These are phyloP conservation scores for Felis catus DNA, from an alignment of 2,113 vertebrate genomes.

Conservation along the genomic window DNA sequence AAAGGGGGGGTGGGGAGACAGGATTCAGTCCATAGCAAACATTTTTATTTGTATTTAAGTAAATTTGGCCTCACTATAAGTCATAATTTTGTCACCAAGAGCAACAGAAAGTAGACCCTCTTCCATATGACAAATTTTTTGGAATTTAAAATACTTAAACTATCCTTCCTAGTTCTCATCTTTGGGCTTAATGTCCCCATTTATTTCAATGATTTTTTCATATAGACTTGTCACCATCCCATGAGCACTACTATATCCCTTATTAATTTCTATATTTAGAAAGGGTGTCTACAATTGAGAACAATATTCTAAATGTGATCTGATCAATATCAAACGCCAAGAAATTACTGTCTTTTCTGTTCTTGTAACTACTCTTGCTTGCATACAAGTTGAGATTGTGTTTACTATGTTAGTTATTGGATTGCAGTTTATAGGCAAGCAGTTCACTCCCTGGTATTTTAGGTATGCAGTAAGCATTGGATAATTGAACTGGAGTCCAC, in stretches of 20 bases:
- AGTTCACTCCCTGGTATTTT: background rate
- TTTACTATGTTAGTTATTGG: no score
- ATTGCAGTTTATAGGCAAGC: background rate
- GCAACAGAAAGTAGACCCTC: background rate
- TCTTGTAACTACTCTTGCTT: background rate
- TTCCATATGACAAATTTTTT: background rate
- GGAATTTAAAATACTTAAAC: background rate
- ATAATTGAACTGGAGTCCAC: background rate
- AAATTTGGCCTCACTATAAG: background rate
- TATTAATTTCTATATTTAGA: background rate
- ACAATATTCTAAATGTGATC: background rate
- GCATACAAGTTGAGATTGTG: background rate
- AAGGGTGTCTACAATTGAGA: background rate
- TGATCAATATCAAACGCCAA: background rate
- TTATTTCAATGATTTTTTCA: background rate
- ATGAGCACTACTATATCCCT: background rate
- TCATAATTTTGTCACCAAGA: background rate
- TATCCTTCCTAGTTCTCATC: background rate
- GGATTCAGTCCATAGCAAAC: background rate
- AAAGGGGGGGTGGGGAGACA: rapidly evolving
- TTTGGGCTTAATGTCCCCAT: background rate
- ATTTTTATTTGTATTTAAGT: background rate
- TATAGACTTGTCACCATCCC: background rate
- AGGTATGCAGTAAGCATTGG: background rate
- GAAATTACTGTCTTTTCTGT: background rate